phyloP scores from a whole-genome alignment of 2,888 invertebrate genomes.

The Pollenia griseotomentosa region DNA sequence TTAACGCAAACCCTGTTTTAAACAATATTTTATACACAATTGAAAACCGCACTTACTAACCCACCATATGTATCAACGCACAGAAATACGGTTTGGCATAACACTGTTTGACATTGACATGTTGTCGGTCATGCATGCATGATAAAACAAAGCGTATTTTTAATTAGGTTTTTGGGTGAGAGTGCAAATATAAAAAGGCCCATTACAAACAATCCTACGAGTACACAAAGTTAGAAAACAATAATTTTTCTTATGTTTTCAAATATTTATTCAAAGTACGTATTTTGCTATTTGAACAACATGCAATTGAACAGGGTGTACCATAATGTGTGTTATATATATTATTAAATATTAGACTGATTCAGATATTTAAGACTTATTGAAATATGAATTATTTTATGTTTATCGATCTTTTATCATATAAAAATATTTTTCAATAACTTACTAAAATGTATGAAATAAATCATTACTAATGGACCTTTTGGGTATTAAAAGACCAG shows the following conservation, averaged over 20 bases:
- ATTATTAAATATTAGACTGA: too few species aligned
- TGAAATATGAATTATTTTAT: too few species aligned
- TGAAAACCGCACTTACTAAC: slow-evolving; percentile 5
- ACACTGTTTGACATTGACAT: slow-evolving; percentile 60
- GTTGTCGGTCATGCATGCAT: slow-evolving; percentile 55
- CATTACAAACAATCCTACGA: not conserved
- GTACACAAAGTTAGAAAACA: not conserved
- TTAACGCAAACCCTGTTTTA: too few species aligned
- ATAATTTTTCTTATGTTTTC: not conserved
- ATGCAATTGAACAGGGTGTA: too few species aligned
- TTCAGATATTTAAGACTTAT: too few species aligned
- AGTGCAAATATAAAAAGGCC: slow-evolving; percentile 30
- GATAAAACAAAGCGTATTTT: slow-evolving; percentile 52
- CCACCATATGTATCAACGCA: not conserved
- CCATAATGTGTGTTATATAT: too few species aligned
- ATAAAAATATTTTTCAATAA: too few species aligned
- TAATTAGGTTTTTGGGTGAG: slow-evolving; percentile 53
- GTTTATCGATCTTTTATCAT: too few species aligned
- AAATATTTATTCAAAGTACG: not conserved
- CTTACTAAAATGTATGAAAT: too few species aligned
- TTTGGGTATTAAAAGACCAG: too few species aligned
- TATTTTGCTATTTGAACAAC: not conserved
- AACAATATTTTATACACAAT: slow-evolving; percentile 9
- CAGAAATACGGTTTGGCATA: slow-evolving; percentile 32
- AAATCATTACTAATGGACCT: too few species aligned